Evolutionary conservation across 2,888 invertebrate species (phyloP).

Genomic region (Vanessa cardui): DNA sequence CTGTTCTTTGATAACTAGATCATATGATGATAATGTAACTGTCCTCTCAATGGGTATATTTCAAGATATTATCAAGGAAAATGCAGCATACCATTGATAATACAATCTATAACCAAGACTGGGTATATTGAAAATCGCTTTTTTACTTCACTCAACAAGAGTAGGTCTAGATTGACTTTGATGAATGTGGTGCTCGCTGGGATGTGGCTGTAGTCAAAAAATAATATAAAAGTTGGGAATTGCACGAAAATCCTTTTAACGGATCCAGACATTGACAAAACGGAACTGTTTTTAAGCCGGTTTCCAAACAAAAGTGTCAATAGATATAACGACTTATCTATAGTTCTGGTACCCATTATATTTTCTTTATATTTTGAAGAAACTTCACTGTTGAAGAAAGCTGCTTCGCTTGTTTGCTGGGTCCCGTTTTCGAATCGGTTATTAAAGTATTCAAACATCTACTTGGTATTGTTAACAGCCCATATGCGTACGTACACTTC

Average conservation of each 20-base stretch:
- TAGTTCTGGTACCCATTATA: neutral
- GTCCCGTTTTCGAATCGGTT: too few species aligned
- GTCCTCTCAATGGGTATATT: neutral
- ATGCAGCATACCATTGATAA: neutral
- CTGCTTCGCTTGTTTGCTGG: too few species aligned
- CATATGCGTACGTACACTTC: too few species aligned
- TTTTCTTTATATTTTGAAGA: neutral
- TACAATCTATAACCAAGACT: constrained; percentile 6
- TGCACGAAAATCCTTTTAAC: constrained; percentile 45
- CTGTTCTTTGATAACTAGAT: too few species aligned
- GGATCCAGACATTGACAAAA: constrained; percentile 41
- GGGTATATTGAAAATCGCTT: constrained; percentile 28
- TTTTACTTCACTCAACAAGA: constrained; percentile 25
- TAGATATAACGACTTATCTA: constrained; percentile 23
- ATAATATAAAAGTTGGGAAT: constrained; percentile 40
- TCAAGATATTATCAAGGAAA: neutral
- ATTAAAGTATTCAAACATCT: too few species aligned
- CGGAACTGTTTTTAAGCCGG: constrained; percentile 32
- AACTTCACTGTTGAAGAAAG: neutral
- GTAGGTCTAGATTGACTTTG: constrained; percentile 39
- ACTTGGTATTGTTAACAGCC: too few species aligned
- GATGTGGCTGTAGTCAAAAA: constrained; percentile 37
- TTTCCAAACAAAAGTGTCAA: constrained; percentile 32
- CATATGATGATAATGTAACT: too few species aligned
- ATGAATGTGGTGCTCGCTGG: constrained; percentile 37